Conservation (phyloP, 2,113 vertebrate genomes). For the Eurypyga helias region DNA sequence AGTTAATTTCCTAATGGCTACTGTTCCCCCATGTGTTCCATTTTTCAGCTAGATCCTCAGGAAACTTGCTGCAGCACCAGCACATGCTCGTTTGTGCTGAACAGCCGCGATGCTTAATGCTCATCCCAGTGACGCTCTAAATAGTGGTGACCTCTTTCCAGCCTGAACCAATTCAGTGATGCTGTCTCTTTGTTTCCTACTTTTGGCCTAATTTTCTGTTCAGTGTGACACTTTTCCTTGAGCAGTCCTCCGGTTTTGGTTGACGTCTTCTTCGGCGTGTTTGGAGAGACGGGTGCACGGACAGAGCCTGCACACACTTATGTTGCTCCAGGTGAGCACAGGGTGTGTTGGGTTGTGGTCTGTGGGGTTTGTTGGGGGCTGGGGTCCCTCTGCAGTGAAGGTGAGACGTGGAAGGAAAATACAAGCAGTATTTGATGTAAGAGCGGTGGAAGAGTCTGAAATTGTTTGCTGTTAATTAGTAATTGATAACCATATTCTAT, state of each 20-base stretch:
- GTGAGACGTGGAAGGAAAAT: background rate
- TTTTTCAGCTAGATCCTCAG: background rate
- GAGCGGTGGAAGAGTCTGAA: background rate
- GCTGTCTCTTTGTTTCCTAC: constrained; percentile 18
- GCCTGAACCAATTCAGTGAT: constrained; percentile 14
- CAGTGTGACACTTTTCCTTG: background rate
- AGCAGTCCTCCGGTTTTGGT: constrained; percentile 8
- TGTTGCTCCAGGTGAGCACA: no score
- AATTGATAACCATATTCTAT: background rate
- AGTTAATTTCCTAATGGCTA: constrained; percentile 48
- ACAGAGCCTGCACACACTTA: background rate
- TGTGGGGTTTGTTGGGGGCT: no score
- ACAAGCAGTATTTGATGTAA: background rate
- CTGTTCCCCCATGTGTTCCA: constrained; percentile 3
- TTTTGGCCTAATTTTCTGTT: constrained; percentile 37
- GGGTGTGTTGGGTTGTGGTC: no score
- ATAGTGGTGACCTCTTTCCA: constrained; percentile 37
- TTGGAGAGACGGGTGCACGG: background rate
- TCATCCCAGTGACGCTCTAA: constrained; percentile 9
- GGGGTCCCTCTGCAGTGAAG: no score
- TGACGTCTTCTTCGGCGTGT: background rate
- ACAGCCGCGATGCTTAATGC: background rate
- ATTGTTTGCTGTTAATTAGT: background rate
- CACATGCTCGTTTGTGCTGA: constrained; percentile 18
- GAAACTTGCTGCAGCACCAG: background rate